These are phyloP conservation scores for Synanthedon myopaeformis DNA, from an alignment of 2,888 invertebrate species.

Conservation along the genomic window DNA sequence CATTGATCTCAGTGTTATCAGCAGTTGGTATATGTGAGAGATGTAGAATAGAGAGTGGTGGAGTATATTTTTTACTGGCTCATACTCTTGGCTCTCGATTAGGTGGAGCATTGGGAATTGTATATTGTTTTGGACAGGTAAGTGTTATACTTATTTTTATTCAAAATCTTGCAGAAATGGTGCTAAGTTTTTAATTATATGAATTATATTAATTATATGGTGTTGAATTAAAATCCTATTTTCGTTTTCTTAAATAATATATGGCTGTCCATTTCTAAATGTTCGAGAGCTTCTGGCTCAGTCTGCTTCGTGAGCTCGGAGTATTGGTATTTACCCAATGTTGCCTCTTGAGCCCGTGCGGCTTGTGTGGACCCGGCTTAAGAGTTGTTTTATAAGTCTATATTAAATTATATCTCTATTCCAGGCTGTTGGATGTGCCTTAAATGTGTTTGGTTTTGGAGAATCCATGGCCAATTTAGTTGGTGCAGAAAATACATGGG, in stretches of 20 bases:
- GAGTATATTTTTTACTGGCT: constrained; percentile 94
- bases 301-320: too few species aligned
- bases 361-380: too few species aligned
- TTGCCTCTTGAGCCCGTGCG: too few species aligned
- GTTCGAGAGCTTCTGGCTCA: too few species aligned
- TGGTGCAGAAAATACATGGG: constrained; percentile 79
- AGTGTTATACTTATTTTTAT: constrained; percentile 5
- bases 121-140: constrained; percentile 97
- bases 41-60: constrained; percentile 96
- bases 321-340: too few species aligned
- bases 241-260: too few species aligned
- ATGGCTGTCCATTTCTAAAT: too few species aligned
- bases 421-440: constrained; percentile 94
- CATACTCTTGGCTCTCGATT: constrained; percentile 94
- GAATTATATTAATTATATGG: too few species aligned
- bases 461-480: constrained; percentile 93
- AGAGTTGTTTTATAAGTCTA: too few species aligned
- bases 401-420: constrained; percentile 4
- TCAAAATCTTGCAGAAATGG: not conserved
- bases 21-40: constrained; percentile 97
- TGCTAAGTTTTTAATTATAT: too few species aligned
- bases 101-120: constrained; percentile 91
- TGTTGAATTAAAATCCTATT: too few species aligned
- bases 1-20: constrained; percentile 91
- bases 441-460: constrained; percentile 96